A percentile compares a stretch with the other conserved stretches of the same genome.
phyloP scores from a whole-genome alignment of 2,113 vertebrate species.

The Sapayoa aenigma region DNA sequence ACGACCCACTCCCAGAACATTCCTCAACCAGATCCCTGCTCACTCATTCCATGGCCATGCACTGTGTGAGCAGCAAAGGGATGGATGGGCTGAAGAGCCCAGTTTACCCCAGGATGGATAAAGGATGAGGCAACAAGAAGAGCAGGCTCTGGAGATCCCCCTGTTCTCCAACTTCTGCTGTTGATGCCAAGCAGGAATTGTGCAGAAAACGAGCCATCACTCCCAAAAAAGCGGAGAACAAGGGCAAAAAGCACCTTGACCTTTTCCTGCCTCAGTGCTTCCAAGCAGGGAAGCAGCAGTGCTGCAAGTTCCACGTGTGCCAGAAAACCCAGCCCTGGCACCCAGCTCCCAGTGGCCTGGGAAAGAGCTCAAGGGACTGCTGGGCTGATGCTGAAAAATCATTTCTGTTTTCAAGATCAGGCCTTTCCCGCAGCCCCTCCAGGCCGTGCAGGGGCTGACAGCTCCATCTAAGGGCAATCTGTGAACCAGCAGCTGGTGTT shows the following conservation, averaged over 20 bases:
- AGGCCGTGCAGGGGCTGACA: neutral
- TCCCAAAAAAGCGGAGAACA: neutral
- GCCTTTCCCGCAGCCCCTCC: neutral
- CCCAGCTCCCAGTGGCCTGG: neutral
- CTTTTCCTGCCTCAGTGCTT: neutral
- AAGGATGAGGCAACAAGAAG: neutral
- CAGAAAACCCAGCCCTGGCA: neutral
- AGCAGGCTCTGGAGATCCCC: neutral
- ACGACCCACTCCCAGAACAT: accelerated
- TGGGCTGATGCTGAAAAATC: neutral
- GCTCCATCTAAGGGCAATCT: constrained; percentile 42
- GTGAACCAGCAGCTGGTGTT: neutral
- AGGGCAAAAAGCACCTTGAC: neutral
- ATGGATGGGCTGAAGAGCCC: neutral
- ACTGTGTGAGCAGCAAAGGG: neutral
- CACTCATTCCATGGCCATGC: neutral
- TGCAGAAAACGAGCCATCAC: neutral
- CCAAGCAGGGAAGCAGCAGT: neutral
- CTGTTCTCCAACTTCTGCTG: neutral
- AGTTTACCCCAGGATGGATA: neutral
- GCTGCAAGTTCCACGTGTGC: accelerated
- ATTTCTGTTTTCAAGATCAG: neutral
- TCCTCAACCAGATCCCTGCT: neutral
- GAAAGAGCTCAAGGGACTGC: neutral
- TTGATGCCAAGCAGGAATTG: neutral